Evolutionary conservation across 2,888 invertebrate species (phyloP), one percentile per base, ranked within the genome.

Genomic region (Drosophila aldrichi): DNA sequence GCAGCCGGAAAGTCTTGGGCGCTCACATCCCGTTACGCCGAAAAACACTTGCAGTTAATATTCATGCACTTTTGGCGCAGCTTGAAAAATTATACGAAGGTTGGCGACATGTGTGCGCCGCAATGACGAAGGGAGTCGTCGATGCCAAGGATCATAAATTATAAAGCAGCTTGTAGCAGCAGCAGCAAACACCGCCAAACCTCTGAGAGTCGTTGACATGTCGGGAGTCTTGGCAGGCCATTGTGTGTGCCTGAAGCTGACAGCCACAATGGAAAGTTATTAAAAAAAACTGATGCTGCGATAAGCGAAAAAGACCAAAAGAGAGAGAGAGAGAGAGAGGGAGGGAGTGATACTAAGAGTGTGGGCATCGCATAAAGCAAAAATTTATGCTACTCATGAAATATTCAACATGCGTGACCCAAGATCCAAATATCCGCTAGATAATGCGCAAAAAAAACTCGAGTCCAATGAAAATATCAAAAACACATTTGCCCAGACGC

Each of bases 111-210:
- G 72, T 84, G 86, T 68, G 75, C 38, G 64, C 49, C 32, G 63
- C 41, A 64, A 44, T 64, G 76, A 54, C 59, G 77, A 65, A 68
- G 74, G 74, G 60, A 72, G 83, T 79, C 77, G 69, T 81, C 86
- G 78, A 84, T 80, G 84, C 80, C 84, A 84, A 74, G 80, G 66
- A 81, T 81, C 85, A 86, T 86, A 88, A 86, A 88, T 86, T 88
- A 87, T 88, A 79, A 79, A 85, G 79, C 88, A 85, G 88, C 85
- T 79, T 82, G 80, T 60, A 70, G 71, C 65, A 70, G 38, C 44
- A 61, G 20, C 58, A 73, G 41, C 56, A 74, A 62, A 43, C 49
- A 70, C 43, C 32, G 64, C 25, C 61, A 68, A 58, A n/a, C 40
- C 51, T 64, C 66, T 63, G 65, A 67, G 60, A 81, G 51, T 56